Percentiles rank a stretch among this genome's conserved stretches.
Evolutionary conservation across 2,113 vertebrate genomes (phyloP).

Genomic region (Astur gentilis): DNA sequence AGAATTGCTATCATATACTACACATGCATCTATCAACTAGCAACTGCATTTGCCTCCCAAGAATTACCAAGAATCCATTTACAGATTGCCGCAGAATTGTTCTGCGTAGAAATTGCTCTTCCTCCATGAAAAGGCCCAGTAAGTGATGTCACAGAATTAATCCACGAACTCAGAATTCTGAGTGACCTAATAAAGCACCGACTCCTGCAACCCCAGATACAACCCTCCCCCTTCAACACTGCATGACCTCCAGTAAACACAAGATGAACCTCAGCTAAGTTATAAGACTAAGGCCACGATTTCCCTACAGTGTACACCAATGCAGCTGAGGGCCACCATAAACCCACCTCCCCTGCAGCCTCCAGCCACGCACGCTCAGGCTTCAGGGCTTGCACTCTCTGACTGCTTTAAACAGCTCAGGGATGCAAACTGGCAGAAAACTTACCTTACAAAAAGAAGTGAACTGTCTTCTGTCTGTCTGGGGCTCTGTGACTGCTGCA

Average conservation of each 20-base stretch:
- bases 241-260: neutral
- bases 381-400: neutral
- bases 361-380: fast-evolving
- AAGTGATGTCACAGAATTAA: neutral
- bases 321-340: neutral
- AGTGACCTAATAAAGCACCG: neutral
- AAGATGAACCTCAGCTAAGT: neutral
- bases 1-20: neutral
- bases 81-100: neutral
- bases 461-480: neutral
- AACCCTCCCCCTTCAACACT: neutral
- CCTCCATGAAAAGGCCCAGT: neutral
- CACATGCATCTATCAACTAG: slow-evolving; percentile 26
- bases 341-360: neutral
- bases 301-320: fast-evolving
- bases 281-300: neutral
- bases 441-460: neutral
- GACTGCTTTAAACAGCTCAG: neutral
- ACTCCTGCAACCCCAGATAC: neutral
- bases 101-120: neutral
- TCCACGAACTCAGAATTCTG: neutral
- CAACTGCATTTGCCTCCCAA: slow-evolving; percentile 35
- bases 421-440: neutral
- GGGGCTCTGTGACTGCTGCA: neutral
- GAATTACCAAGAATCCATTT: slow-evolving; percentile 37